Evolutionary conservation across 2,888 invertebrate species (phyloP).

Genomic region (Syritta pipiens): DNA sequence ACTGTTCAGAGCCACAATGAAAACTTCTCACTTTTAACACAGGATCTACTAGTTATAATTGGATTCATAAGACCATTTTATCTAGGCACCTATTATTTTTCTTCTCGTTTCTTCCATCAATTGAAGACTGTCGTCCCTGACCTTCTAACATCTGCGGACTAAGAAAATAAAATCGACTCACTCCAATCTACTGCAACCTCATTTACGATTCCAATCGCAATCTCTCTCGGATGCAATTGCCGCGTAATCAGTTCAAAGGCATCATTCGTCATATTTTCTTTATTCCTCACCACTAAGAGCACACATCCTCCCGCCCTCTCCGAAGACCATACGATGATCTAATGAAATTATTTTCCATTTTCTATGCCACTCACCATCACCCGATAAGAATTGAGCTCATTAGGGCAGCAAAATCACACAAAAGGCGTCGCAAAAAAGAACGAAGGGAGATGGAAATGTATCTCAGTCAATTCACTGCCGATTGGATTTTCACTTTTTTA

Average conservation of each 20-base stretch:
- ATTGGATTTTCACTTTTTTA: slow-evolving; percentile 1
- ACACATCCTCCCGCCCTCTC: background rate
- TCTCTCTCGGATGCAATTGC: slow-evolving; percentile 22
- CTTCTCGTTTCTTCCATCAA: too few relatives aligned
- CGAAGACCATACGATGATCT: background rate
- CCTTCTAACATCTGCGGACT: too few relatives aligned
- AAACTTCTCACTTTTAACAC: too few relatives aligned
- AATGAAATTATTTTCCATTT: slow-evolving; percentile 39
- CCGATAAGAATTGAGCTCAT: slow-evolving; percentile 40
- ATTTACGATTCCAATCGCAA: slow-evolving; percentile 2
- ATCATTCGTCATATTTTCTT: background rate
- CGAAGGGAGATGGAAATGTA: background rate
- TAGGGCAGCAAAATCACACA: slow-evolving; percentile 21
- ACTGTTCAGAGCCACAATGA: too few relatives aligned
- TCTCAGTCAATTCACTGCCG: slow-evolving; percentile 2
- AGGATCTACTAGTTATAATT: too few relatives aligned
- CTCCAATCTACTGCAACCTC: too few relatives aligned
- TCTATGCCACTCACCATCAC: slow-evolving; percentile 24
- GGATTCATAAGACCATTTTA: too few relatives aligned
- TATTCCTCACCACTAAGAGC: background rate
- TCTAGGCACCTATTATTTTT: too few relatives aligned
- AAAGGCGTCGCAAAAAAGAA: too few relatives aligned
- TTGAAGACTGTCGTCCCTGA: too few relatives aligned
- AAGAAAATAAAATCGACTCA: too few relatives aligned
- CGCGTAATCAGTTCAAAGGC: slow-evolving; percentile 17